Base-by-base conservation (phyloP, 2,797 vertebrate species). In the Novumbra hubbsi region DNA sequence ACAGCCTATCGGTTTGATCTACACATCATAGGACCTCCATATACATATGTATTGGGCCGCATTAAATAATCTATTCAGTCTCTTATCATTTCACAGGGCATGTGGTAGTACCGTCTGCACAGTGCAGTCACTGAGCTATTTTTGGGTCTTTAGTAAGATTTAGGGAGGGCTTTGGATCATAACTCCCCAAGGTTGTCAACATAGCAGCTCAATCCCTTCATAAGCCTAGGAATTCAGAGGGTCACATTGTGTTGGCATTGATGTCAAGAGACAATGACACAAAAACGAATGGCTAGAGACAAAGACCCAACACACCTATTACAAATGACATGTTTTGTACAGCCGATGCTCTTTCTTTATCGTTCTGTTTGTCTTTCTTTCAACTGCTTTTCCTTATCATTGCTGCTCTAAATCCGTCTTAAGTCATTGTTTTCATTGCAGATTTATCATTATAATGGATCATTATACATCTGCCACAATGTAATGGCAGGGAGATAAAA, bases 391-490 rank as follows among this genome's bases (percentile, higher is more conserved):
- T 68, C n/a, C 79, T 68, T 16, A 64, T 70, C 64, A 34, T 45
- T 16, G 17, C 69, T 14, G 24, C 41, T 50, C 21, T 21, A 49
- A 73, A 73, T 55, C 27, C 15, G 64, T 38, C 60, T 19, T 34
- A 27, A 62, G 19, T 67, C 73, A 70, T 83, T 81, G 72, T 81
- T 83, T 72, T 72, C 66, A 72, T 71, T 73, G 79, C 48, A 67
- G 78, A 91, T 91, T 77, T 84, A 88, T 92, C 87, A 90, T 88
- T 79, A 80, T 85, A 91, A 91, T 87, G 86, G 84, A 86, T 90
- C 84, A 82, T 91, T 92, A 89, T 90, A 85, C 87, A 91, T 91
- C 88, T 91, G 88, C 83, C 87, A 87, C 79, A 69, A 84, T 80
- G 75, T 84, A 85, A 89, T 89, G 81, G 86, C 79, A 76, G 82